Base-by-base conservation (phyloP, 2,888 invertebrate genomes). In the Chloroclystis v-ata region DNA sequence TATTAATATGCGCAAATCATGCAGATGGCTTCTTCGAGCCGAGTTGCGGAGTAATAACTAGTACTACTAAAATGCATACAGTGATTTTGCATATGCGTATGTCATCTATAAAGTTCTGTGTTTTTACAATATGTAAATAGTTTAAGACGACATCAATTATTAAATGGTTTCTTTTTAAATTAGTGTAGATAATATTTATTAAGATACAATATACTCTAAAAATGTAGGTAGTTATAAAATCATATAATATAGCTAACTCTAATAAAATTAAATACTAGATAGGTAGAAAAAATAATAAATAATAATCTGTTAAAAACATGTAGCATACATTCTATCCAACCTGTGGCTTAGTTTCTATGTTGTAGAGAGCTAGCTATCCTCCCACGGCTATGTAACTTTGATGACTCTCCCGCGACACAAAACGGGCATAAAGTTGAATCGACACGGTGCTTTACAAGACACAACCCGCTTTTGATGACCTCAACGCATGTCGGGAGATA, bases 1-100 rank as follows among this genome's bases (percentile, higher is more conserved):
- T 78, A 78, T 80, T 80, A 80, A 80, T 79, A 77, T 78, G 73
- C 70, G 65, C 72, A 73, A 74, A 78, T 78, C 78, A 78, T 76
- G 77, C 76, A 77, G 73, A 74, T 76, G 69, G 72, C 70, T 70
- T 71, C 70, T 70, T 70, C 64, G 62, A 67, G 68, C 65, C 60
- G 67, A 67, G 65, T 60, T 54, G 55, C 58, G 62, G 39, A 11
- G 30, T 45, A 41, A 45, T 28, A 7, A 39, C 41, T 37, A 14
- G 26, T 7, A 42, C 43, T 28, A 32, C 43, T 20, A 41, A 14
- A 24, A 24, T 28, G 35, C 39, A 47, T 13, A 16, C 33, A 33
- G 16, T 35, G 20, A 35, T 11, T 24, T 14, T 35, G 20, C 20
- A 20, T 20, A 20, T 20, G n/a, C n/a, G n/a, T n/a, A n/a, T n/a